Percentiles rank a stretch among this genome's conserved stretches.
Evolutionary conservation across 2,888 invertebrate species (phyloP).

Genomic region (Aphodius sticticus): DNA sequence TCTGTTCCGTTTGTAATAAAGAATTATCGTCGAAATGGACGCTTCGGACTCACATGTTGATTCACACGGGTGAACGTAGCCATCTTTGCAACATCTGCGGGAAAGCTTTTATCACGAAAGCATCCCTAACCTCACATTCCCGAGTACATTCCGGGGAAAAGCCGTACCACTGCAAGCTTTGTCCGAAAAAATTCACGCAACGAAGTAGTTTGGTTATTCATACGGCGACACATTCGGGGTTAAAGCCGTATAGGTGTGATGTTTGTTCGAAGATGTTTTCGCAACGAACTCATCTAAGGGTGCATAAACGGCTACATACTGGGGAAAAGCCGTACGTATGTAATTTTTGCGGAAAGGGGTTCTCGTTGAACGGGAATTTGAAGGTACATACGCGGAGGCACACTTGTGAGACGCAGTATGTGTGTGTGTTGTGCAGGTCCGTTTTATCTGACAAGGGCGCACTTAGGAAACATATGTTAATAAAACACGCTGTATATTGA

Average conservation of each 20-base stretch:
- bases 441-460: no score
- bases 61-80: conserved; percentile 7
- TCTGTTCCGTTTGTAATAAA: conserved; percentile 16
- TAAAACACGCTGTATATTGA: no score
- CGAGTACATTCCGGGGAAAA: conserved; percentile 11
- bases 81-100: conserved; percentile 21
- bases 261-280: conserved; percentile 29
- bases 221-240: conserved; percentile 6
- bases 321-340: conserved; percentile 38
- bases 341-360: conserved; percentile 34
- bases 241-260: conserved; percentile 22
- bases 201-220: neutral
- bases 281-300: conserved; percentile 25
- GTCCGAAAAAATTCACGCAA: conserved; percentile 11
- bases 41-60: conserved; percentile 16
- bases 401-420: conserved; percentile 36
- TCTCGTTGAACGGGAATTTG: conserved; percentile 24
- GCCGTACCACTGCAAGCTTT: conserved; percentile 10
- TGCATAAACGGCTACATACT: conserved; percentile 37
- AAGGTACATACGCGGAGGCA: conserved; percentile 38
- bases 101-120: conserved; percentile 7
- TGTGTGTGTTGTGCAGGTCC: conserved; percentile 31
- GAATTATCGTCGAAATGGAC: conserved; percentile 5
- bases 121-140: conserved; percentile 12
- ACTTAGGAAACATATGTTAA: no score